These are phyloP conservation scores for Platycheirus albimanus DNA, from an alignment of 2,888 invertebrate genomes.

Conservation along the genomic window DNA sequence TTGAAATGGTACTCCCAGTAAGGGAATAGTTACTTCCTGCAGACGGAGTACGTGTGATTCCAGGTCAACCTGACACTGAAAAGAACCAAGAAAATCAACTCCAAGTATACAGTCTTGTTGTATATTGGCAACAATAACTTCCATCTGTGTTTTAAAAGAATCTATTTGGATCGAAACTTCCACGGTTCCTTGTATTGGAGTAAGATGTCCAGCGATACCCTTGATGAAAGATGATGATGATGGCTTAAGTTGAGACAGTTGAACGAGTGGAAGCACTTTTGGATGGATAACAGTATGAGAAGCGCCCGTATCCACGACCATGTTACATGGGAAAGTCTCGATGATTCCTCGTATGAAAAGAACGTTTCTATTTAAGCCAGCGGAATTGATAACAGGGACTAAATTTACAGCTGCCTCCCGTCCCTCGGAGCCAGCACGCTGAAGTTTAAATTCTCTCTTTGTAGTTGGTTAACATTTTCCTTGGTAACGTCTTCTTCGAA, in stretches of 20 bases:
- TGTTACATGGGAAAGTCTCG: no score
- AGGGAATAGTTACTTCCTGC: no score
- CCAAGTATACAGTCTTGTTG: conserved; percentile 1
- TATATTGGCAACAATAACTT: no score
- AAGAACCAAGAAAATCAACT: background rate
- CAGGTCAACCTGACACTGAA: background rate
- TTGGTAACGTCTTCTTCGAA: background rate
- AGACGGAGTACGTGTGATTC: no score
- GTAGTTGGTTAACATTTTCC: background rate
- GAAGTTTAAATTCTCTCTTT: background rate
- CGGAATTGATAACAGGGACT: no score
- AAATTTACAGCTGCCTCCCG: no score
- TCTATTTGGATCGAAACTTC: background rate
- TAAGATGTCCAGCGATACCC: no score
- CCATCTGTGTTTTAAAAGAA: no score
- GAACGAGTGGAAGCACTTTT: no score
- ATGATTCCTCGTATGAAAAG: background rate
- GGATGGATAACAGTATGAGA: background rate
- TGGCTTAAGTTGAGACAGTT: no score
- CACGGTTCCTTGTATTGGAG: background rate
- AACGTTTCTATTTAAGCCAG: background rate
- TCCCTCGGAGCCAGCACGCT: background rate
- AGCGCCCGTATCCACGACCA: background rate
- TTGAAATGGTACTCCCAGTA: no score
- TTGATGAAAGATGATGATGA: no score